Percentiles rank a stretch among this genome's conserved stretches.
These are phyloP conservation scores for Urophycis tenuis DNA, from an alignment of 2,797 vertebrate genomes.

Conservation along the genomic window DNA sequence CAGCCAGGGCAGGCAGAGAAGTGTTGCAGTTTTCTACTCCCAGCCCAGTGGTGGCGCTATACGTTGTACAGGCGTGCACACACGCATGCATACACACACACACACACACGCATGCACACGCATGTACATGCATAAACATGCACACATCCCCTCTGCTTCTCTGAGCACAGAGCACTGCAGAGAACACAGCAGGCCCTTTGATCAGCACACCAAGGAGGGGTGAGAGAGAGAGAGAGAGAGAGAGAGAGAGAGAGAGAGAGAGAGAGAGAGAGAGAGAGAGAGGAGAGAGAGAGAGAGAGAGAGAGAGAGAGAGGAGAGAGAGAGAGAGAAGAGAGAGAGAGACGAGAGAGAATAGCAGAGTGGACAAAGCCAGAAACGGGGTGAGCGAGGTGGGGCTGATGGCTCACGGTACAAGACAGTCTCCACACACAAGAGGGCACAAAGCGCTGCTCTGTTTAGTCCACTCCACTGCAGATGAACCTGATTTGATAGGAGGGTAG, in stretches of 20 bases:
- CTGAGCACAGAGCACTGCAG: slow-evolving; percentile 48
- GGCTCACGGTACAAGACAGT: neutral
- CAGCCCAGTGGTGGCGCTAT: neutral
- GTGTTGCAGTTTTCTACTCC: neutral
- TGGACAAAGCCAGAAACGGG: neutral
- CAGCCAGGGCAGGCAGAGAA: slow-evolving; percentile 22
- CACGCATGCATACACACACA: neutral
- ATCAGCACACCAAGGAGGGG: slow-evolving; percentile 40
- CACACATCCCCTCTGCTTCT: slow-evolving; percentile 10
- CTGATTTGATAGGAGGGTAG: too few species aligned
- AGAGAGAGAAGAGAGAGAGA: slow-evolving; percentile 6
- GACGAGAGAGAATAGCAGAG: slow-evolving; percentile 3
- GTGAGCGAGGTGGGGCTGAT: too few species aligned
- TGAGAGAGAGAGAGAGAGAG: slow-evolving; percentile 11
- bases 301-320: neutral
- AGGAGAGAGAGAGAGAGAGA: neutral
- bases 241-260: slow-evolving; percentile 1
- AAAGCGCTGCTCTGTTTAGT: too few species aligned
- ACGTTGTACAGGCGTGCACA: neutral
- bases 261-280: slow-evolving; percentile 5
- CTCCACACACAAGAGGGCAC: neutral
- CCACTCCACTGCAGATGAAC: too few species aligned
- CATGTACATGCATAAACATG: neutral
- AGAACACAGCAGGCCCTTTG: slow-evolving; percentile 42
- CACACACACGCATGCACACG: neutral